These are phyloP conservation scores for Neodontobutis hainanensis DNA, from an alignment of 2,113 vertebrate species.

Conservation along the genomic window DNA sequence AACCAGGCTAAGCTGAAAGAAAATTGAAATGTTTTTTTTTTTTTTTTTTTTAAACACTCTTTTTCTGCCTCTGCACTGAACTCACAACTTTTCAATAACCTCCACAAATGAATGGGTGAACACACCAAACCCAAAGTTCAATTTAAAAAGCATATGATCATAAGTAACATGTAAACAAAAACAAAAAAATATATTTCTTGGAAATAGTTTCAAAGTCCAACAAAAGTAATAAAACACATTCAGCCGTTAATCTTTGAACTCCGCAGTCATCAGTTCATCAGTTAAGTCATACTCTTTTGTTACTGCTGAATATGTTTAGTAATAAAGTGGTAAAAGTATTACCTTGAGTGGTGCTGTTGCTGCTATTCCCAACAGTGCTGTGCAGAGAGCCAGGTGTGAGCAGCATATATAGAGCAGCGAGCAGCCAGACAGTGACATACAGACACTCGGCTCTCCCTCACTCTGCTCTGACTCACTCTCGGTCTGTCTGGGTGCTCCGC, in stretches of 20 bases:
- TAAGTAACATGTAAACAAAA: constrained; percentile 39
- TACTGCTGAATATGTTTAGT: not conserved
- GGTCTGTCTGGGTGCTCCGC: constrained; percentile 60
- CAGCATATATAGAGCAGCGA: constrained; percentile 65
- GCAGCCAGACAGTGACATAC: constrained; percentile 69
- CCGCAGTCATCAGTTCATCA: no score
- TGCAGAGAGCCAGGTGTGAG: constrained; percentile 60
- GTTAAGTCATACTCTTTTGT: no score
- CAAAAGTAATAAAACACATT: no score
- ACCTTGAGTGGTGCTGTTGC: constrained; percentile 55
- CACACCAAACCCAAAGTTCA: constrained; percentile 36
- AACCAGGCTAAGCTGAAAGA: constrained; percentile 1
- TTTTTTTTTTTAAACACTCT: not conserved
- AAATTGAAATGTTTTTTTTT: not conserved
- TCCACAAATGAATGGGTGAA: constrained; percentile 58
- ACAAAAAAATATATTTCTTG: constrained; percentile 12
- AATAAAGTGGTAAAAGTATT: constrained; percentile 26
- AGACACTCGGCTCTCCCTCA: constrained; percentile 23
- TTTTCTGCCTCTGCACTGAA: not conserved
- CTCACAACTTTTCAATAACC: constrained; percentile 38
- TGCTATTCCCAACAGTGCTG: constrained; percentile 60
- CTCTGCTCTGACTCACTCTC: constrained; percentile 64
- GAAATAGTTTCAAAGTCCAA: no score
- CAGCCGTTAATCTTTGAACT: no score
- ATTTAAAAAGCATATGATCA: constrained; percentile 54